Percentiles rank a stretch among this genome's conserved stretches.
Evolutionary conservation across 2,888 invertebrate species (phyloP).

Genomic region (Bruchidius siliquastri): DNA sequence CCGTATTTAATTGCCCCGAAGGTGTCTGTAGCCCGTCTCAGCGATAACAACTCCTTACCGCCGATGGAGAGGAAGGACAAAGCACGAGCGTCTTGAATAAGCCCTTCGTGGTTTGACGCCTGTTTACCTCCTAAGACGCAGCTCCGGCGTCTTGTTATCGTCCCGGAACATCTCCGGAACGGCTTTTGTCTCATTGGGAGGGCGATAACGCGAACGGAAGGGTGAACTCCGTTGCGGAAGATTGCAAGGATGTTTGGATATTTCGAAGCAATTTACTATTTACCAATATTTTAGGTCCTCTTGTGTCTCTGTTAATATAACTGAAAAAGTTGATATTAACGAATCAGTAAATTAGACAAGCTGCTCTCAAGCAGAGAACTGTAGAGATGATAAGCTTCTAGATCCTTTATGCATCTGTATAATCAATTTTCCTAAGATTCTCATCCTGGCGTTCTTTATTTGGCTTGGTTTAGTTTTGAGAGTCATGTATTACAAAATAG

Average conservation of each 20-base stretch:
- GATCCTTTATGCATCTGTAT: too few species aligned
- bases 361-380: too few species aligned
- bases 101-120: neutral
- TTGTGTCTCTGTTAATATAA: too few species aligned
- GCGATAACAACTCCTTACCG: neutral
- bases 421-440: too few species aligned
- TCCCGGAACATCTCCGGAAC: slow-evolving; percentile 15
- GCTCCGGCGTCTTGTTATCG: slow-evolving; percentile 22
- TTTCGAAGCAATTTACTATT: neutral
- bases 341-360: too few species aligned
- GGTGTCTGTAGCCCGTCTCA: neutral
- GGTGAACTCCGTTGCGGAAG: neutral
- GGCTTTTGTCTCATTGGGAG: slow-evolving; percentile 22
- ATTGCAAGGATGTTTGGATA: neutral
- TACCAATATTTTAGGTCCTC: neutral
- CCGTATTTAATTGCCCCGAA: neutral
- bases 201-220: slow-evolving; percentile 5
- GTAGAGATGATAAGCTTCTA: too few species aligned
- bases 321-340: too few species aligned
- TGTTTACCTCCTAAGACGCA: neutral
- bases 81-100: neutral
- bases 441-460: too few species aligned
- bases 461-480: too few species aligned
- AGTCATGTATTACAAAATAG: too few species aligned
- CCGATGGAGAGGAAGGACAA: neutral